Evolutionary conservation across 2,888 invertebrate species (phyloP), one percentile per base, ranked within the genome.

Genomic region (Ypsolopha scabrella): DNA sequence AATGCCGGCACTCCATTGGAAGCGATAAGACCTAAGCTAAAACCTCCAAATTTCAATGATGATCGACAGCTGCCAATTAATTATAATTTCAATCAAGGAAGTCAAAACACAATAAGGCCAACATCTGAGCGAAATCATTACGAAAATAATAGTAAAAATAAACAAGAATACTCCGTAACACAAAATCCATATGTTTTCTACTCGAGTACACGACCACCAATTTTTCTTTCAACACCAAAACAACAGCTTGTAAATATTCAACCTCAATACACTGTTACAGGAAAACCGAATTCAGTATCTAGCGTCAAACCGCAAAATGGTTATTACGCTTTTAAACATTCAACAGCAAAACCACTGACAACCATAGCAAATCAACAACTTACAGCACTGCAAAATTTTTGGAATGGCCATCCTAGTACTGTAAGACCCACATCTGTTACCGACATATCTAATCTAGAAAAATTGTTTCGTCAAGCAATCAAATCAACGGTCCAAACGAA

Each of bases 31-130:
- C 75, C 78, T 36, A 83, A 75, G 55, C 58, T 83, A 2, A 75
- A 76, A 52, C 81, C 81, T 33, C 85, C 86, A 46, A 83, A 86
- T 60, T 86, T 85, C 55, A 77, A 79, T 52, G 86, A 86, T 53
- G 83, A 86, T 53, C 74, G 82, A 36, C 75, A 79, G 55, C 61
- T 85, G 55, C 82, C 86, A n/a, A 67, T 85, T 41, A 80, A 62
- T 51, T 78, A 79, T 55, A 85, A 70, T 60, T 86, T 86, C 58
- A 74, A 62, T 51, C 68, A 64, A 50, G 70, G 73, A 33, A 60
- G 65, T 48, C 66, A 62, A 50, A 66, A 58, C 41, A 65, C 58
- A 10, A 60, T 60, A 38, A 63, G 58, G 47, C 61, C 60, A 37
- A 66, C 61, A 53, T 54, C 58, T 38, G 58, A 61, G 34, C 49